Conservation (phyloP, 1,140 invertebrate species). For the Zaprionus tsacasi region DNA sequence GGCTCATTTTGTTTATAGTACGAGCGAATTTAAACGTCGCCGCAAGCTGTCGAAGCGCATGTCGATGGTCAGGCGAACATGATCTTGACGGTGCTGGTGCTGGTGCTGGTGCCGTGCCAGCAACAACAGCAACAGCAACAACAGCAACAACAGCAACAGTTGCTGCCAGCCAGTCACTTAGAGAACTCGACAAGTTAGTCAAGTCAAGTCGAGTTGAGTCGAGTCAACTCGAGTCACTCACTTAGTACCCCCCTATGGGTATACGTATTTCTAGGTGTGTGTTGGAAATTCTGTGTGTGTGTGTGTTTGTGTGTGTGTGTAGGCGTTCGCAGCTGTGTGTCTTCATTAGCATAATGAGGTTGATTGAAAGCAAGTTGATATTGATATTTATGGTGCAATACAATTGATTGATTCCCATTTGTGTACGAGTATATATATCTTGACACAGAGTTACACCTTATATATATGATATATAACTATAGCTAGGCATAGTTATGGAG, state of each 20-base stretch:
- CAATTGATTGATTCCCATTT: conserved; percentile 51
- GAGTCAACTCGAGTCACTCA: conserved; percentile 44
- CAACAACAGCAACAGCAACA: not conserved
- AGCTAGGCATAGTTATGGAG: too few species aligned
- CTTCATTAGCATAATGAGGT: conserved; percentile 77
- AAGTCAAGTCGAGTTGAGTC: conserved; percentile 34
- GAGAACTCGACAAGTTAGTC: conserved; percentile 62
- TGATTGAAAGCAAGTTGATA: conserved; percentile 75
- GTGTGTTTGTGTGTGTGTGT: conserved; percentile 36
- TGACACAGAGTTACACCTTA: not conserved
- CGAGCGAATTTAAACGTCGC: conserved; percentile 77
- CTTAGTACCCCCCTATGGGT: conserved; percentile 39
- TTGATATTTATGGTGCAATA: conserved; percentile 60
- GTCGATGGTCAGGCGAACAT: conserved; percentile 68
- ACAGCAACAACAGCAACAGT: not conserved
- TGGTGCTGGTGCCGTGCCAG: not conserved
- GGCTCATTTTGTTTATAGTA: conserved; percentile 74
- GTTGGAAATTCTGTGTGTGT: too few species aligned
- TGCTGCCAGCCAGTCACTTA: conserved; percentile 42
- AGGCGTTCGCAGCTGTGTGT: conserved; percentile 70
- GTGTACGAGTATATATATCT: not conserved
- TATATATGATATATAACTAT: not conserved
- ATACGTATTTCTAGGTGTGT: conserved; percentile 4
- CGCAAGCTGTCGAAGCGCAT: conserved; percentile 65
- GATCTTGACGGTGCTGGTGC: conserved; percentile 30